These are phyloP conservation scores for Pitta sordida DNA, from an alignment of 2,113 vertebrate genomes.

Conservation along the genomic window DNA sequence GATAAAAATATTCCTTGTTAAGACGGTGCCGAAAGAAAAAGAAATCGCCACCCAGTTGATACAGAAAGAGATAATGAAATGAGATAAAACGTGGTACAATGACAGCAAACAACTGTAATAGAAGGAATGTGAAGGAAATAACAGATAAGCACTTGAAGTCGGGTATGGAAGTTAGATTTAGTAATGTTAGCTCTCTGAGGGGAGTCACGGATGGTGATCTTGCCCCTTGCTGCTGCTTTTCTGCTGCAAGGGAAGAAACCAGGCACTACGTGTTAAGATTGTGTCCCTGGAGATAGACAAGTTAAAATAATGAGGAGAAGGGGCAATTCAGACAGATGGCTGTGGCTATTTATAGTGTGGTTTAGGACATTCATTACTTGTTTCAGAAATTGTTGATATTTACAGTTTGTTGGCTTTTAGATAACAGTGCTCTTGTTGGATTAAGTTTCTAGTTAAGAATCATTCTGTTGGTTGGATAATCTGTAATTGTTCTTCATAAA, in stretches of 20 bases:
- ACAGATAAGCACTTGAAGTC: background rate
- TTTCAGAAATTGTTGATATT: slow-evolving; percentile 52
- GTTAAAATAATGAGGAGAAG: slow-evolving; percentile 45
- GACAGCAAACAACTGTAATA: background rate
- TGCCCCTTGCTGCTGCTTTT: background rate
- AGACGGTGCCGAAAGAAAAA: background rate
- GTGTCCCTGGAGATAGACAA: slow-evolving; percentile 20
- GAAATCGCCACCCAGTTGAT: background rate
- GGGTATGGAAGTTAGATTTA: background rate
- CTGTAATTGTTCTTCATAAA: background rate
- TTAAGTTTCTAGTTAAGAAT: slow-evolving; percentile 11
- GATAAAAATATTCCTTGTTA: background rate
- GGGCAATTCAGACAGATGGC: slow-evolving; percentile 44
- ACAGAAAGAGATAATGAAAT: background rate
- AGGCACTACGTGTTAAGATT: background rate
- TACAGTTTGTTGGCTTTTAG: slow-evolving; percentile 46
- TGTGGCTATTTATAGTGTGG: slow-evolving; percentile 47
- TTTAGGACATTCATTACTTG: slow-evolving; percentile 29
- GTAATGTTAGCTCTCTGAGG: background rate
- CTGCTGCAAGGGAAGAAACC: background rate
- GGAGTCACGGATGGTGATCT: background rate
- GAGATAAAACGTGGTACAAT: background rate
- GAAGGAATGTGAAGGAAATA: background rate
- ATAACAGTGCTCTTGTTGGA: background rate
- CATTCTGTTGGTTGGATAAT: background rate